phyloP scores from a whole-genome alignment of 2,888 invertebrate species.

The Apodemia hepburni region DNA sequence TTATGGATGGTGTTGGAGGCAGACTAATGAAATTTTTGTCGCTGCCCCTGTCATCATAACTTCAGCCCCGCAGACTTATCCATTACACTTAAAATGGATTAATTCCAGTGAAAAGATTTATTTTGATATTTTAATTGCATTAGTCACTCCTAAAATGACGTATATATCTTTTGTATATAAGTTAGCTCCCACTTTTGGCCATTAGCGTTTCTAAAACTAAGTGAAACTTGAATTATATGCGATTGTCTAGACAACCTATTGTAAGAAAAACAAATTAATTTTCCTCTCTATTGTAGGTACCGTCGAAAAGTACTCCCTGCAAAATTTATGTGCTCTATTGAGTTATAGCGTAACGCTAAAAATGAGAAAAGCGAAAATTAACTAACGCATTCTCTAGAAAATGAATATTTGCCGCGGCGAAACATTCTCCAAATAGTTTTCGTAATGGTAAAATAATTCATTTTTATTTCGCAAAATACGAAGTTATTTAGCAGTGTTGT shows the following conservation, averaged over 20 bases:
- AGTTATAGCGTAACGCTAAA: conserved; percentile 55
- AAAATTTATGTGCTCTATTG: conserved; percentile 69
- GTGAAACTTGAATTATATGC: conserved; percentile 75
- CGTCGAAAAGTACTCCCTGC: conserved; percentile 61
- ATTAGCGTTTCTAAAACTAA: conserved; percentile 69
- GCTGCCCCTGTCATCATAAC: conserved; percentile 8
- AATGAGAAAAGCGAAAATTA: conserved; percentile 56
- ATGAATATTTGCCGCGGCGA: conserved; percentile 32
- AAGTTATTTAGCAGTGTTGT: conserved; percentile 13
- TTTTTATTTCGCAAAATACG: conserved; percentile 24
- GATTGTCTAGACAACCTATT: conserved; percentile 76
- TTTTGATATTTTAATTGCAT: background rate
- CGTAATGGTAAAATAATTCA: conserved; percentile 24
- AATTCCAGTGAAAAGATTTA: background rate
- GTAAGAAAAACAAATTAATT: conserved; percentile 79
- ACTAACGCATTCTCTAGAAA: conserved; percentile 41
- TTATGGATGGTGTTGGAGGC: background rate
- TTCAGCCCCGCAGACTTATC: background rate
- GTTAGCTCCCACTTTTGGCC: conserved; percentile 47
- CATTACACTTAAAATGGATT: background rate
- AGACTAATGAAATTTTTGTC: conserved; percentile 5
- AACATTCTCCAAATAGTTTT: conserved; percentile 33
- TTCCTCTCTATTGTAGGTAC: conserved; percentile 58
- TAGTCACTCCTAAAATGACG: conserved; percentile 37
- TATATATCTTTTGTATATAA: conserved; percentile 47